Percentiles rank a stretch among this genome's conserved stretches.
Conservation (phyloP, 1,140 invertebrate species). For the Drosophila eugracilis region DNA sequence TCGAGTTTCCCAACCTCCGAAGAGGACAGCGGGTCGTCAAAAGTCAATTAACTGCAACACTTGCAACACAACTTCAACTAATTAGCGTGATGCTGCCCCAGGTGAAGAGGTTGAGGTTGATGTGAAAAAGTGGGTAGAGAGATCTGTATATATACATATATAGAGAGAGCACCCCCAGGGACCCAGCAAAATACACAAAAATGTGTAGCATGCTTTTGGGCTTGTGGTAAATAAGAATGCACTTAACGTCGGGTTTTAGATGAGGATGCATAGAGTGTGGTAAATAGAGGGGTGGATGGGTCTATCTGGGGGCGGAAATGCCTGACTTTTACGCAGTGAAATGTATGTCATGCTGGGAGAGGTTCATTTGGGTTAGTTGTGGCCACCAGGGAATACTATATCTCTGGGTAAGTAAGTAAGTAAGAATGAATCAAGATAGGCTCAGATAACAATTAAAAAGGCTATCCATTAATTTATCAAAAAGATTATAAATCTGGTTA, state of each 20-base stretch:
- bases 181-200: constrained; percentile 32
- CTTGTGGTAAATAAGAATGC: constrained; percentile 57
- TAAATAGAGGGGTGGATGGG: not conserved
- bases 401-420: too few species aligned
- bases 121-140: not conserved
- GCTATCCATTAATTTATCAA: not conserved
- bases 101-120: constrained; percentile 15
- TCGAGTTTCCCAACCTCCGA: constrained; percentile 1
- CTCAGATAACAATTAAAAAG: too few species aligned
- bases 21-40: constrained; percentile 59
- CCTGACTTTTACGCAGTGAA: constrained; percentile 18
- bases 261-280: constrained; percentile 12
- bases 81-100: constrained; percentile 67
- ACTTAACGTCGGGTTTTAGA: constrained; percentile 52
- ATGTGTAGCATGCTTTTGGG: constrained; percentile 57
- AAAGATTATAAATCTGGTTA: not conserved
- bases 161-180: constrained; percentile 7
- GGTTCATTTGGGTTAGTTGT: constrained; percentile 28
- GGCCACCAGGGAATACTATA: constrained; percentile 3
- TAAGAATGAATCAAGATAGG: too few species aligned
- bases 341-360: constrained; percentile 25
- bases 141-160: constrained; percentile 13
- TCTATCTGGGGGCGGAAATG: not conserved
- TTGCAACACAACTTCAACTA: constrained; percentile 75
- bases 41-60: constrained; percentile 80